Conservation (phyloP, 2,888 invertebrate species). For the Cephus spinipes region DNA sequence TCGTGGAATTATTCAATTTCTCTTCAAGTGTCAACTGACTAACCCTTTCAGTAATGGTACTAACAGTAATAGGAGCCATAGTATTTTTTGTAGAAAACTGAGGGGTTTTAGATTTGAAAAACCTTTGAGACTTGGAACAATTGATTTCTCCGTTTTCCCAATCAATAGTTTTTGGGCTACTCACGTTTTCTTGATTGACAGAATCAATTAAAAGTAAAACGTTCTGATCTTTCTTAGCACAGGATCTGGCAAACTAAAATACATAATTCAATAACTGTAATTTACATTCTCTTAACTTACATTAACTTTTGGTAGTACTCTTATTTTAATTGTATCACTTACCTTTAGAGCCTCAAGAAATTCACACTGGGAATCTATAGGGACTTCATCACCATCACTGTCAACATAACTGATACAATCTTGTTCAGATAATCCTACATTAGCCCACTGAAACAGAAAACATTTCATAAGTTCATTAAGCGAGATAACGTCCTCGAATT, state of each 20-base stretch:
- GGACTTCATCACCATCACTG: constrained; percentile 62
- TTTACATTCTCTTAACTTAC: background rate
- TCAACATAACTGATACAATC: constrained; percentile 65
- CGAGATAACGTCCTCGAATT: background rate
- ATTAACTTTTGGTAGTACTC: background rate
- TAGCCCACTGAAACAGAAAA: constrained; percentile 1
- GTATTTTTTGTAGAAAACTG: constrained; percentile 5
- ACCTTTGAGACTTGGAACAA: constrained; percentile 8
- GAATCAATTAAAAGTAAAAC: constrained; percentile 15
- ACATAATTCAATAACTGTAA: background rate
- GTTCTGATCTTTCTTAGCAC: constrained; percentile 14
- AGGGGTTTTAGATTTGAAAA: constrained; percentile 10
- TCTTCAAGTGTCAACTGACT: constrained; percentile 21
- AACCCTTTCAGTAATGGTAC: constrained; percentile 1
- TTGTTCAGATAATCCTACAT: constrained; percentile 44
- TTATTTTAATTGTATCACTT: background rate
- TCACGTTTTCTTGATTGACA: background rate
- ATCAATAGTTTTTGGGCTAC: constrained; percentile 5
- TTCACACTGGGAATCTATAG: constrained; percentile 65
- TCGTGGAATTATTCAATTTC: constrained; percentile 16
- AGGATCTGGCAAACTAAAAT: constrained; percentile 16
- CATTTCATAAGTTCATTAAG: background rate
- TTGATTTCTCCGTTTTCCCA: background rate
- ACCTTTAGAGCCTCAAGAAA: constrained; percentile 65
- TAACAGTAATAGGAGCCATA: constrained; percentile 15